Percentiles rank a stretch among this genome's conserved stretches.
Evolutionary conservation across 2,113 vertebrate species (phyloP).

Genomic region (Corapipo altera): DNA sequence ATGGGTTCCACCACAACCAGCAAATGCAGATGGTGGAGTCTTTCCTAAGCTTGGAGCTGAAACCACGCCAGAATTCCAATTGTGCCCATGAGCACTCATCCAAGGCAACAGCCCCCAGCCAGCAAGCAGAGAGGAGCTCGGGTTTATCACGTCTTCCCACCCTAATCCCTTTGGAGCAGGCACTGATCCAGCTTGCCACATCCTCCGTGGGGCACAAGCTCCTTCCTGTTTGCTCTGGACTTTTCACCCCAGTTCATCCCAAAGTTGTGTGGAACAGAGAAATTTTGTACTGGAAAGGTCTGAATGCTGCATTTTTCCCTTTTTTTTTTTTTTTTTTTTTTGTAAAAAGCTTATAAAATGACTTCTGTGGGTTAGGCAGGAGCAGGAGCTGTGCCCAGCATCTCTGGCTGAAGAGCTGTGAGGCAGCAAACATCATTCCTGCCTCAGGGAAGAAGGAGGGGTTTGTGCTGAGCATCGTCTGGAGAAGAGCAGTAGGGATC

Average conservation of each 20-base stretch:
- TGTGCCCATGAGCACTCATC: fast-evolving
- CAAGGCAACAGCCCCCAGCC: not conserved
- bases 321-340: not conserved
- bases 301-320: not conserved
- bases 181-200: not conserved
- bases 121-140: not conserved
- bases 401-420: fast-evolving
- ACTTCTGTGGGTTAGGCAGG: not conserved
- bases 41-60: not conserved
- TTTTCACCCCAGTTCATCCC: not conserved
- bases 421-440: not conserved
- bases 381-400: not conserved
- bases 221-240: not conserved
- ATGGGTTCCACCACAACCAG: fast-evolving
- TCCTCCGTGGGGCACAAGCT: fast-evolving
- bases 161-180: not conserved
- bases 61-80: not conserved
- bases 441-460: not conserved
- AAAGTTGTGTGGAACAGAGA: not conserved
- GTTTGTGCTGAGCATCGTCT: not conserved
- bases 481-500: not conserved
- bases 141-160: not conserved
- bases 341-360: not conserved
- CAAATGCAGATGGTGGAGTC: not conserved
- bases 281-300: not conserved